Evolutionary conservation across 2,888 invertebrate genomes (phyloP).

Genomic region (Synergus umbraculus): DNA sequence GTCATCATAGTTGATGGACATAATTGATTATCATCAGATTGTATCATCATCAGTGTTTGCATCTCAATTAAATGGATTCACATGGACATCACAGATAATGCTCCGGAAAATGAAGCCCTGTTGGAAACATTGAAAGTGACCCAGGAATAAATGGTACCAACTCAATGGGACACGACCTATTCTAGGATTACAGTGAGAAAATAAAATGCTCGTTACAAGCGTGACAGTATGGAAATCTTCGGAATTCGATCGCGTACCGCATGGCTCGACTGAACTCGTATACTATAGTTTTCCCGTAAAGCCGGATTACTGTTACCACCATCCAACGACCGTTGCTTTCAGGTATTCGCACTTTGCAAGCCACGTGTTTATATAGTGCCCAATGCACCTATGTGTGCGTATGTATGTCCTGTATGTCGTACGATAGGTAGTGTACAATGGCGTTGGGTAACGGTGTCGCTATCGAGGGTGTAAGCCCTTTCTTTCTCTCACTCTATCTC

Average conservation of each 20-base stretch:
- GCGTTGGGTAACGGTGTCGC: conserved; percentile 63
- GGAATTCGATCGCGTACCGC: conserved; percentile 52
- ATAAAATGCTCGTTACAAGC: conserved; percentile 44
- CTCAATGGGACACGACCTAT: neutral
- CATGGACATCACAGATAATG: neutral
- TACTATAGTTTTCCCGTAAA: conserved; percentile 53
- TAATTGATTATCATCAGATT: too few relatives aligned
- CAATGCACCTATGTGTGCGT: conserved; percentile 45
- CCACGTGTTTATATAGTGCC: conserved; percentile 57
- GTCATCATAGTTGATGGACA: too few relatives aligned
- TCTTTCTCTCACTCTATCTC: conserved; percentile 41
- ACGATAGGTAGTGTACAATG: conserved; percentile 59
- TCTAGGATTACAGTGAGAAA: conserved; percentile 38
- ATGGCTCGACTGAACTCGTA: conserved; percentile 42
- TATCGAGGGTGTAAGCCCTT: conserved; percentile 46
- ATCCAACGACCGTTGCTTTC: conserved; percentile 58
- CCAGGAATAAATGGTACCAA: neutral
- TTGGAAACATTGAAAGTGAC: neutral
- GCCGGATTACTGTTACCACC: conserved; percentile 62
- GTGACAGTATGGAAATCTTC: conserved; percentile 53
- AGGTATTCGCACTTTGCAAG: conserved; percentile 59
- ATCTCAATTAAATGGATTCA: too few relatives aligned
- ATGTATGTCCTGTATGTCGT: conserved; percentile 59
- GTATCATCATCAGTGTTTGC: too few relatives aligned
- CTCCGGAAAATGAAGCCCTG: neutral